Evolutionary conservation across 2,888 invertebrate species (phyloP), one percentile per base, ranked within the genome.

Genomic region (Idaea dimidiata): DNA sequence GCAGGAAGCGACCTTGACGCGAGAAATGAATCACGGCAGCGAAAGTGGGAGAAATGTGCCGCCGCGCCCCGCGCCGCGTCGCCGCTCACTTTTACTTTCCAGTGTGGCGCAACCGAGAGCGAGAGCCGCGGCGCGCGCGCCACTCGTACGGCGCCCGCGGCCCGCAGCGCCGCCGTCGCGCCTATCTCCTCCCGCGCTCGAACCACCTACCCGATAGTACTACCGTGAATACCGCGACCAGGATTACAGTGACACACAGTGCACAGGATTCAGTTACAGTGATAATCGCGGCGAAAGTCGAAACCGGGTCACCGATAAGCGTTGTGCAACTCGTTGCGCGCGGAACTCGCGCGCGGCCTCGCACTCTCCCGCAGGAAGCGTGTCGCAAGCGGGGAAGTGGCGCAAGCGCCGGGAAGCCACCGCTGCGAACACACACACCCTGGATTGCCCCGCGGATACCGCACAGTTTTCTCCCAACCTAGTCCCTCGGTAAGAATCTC

Each of bases 91-190:
- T 92, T 92, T 91, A 92, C 91, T 93, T 91, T 91, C 91, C 82
- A 87, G 84, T 86, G 88, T 91, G 91, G 88, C 91, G 91, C 91
- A 92, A 91, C 87, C 86, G 87, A 83, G 81, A 80, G 84, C 86
- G 86, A 56, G 84, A 87, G 83, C 84, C 86, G 88, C 82, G 77
- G 79, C 79, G 84, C 83, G 84, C 84, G 84, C 87, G 90, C 87
- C 92, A 91, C 91, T 91, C 90, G 90, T 86, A 86, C 91, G 91
- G 90, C 91, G 91, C 89, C 87, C 90, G 90, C 91, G 90, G 90
- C 90, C 89, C 90, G 87, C 88, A 87, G 88, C 91, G 43, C 43
- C 24, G 89, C 90, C 89, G 89, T 87, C 84, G 89, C 89, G 89
- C 89, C 88, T 82, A 17, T 60, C 54, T 54, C 81, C 77, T 76